Evolutionary conservation across 2,797 vertebrate species (phyloP).

Genomic region (Malurus leucopterus): DNA sequence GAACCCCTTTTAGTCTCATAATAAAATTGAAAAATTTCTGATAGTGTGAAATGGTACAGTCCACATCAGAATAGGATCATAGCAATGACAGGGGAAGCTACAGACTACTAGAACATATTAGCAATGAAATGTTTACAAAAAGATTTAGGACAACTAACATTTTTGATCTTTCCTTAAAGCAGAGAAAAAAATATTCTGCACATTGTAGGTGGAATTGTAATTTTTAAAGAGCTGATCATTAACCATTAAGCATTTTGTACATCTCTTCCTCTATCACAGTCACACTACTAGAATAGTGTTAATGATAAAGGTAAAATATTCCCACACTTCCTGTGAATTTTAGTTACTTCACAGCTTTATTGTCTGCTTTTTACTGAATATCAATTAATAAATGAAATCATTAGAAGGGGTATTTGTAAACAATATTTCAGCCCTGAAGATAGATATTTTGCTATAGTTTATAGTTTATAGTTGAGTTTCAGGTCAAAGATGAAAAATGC

Average conservation of each 20-base stretch:
- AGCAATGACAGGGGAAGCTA: background rate
- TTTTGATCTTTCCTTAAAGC: background rate
- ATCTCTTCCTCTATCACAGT: accelerated
- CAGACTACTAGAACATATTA: background rate
- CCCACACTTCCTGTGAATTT: background rate
- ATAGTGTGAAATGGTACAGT: background rate
- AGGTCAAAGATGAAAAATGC: background rate
- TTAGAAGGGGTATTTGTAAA: background rate
- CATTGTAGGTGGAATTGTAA: background rate
- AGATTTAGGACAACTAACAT: background rate
- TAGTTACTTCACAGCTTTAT: background rate
- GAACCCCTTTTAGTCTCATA: background rate
- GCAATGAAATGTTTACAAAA: background rate
- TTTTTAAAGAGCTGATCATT: background rate
- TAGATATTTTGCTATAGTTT: background rate
- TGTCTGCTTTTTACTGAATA: background rate
- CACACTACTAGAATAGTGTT: background rate
- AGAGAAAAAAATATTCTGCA: background rate
- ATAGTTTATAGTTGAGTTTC: no score
- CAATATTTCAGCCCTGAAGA: background rate
- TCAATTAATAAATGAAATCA: background rate
- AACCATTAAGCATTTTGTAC: background rate
- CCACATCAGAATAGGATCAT: background rate
- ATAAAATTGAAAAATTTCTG: background rate
- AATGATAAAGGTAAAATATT: background rate